phyloP scores from a whole-genome alignment of 1,140 invertebrate species.

The Zelostemma sp. region DNA sequence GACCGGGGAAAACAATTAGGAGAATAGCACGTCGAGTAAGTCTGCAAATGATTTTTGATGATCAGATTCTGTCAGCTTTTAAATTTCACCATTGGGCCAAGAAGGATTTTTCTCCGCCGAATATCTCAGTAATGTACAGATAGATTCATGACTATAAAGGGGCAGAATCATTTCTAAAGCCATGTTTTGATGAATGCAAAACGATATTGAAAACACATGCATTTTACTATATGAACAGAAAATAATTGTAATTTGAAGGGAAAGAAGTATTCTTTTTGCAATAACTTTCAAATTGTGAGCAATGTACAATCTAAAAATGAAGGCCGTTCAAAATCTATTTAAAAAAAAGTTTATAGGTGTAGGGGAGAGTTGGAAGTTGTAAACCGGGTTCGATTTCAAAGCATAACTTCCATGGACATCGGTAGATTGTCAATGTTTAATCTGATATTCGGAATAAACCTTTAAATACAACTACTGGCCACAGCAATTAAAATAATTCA shows the following conservation, averaged over 20 bases:
- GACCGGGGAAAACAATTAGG: conserved; percentile 49
- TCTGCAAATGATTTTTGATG: conserved; percentile 18
- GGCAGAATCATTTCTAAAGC: conserved; percentile 8
- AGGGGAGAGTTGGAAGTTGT: no score
- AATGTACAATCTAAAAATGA: no score
- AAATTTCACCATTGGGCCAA: conserved; percentile 17
- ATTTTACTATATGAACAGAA: conserved; percentile 2
- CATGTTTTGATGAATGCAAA: conserved; percentile 10
- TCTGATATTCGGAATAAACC: no score
- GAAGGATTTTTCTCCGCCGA: not conserved
- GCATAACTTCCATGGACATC: no score
- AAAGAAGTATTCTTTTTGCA: no score
- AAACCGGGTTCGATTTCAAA: no score
- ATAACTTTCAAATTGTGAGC: no score
- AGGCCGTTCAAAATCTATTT: no score
- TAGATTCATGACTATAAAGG: not conserved
- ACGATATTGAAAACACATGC: conserved; percentile 2
- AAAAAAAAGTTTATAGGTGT: no score
- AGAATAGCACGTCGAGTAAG: conserved; percentile 35
- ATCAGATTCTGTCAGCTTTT: conserved; percentile 5
- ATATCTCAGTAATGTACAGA: conserved; percentile 10
- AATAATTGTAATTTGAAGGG: not conserved
- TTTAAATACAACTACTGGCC: no score
- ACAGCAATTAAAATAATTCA: no score
- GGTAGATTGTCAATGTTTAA: no score